phyloP scores from a whole-genome alignment of 2,113 vertebrate species.

The Hypanus sabinus region DNA sequence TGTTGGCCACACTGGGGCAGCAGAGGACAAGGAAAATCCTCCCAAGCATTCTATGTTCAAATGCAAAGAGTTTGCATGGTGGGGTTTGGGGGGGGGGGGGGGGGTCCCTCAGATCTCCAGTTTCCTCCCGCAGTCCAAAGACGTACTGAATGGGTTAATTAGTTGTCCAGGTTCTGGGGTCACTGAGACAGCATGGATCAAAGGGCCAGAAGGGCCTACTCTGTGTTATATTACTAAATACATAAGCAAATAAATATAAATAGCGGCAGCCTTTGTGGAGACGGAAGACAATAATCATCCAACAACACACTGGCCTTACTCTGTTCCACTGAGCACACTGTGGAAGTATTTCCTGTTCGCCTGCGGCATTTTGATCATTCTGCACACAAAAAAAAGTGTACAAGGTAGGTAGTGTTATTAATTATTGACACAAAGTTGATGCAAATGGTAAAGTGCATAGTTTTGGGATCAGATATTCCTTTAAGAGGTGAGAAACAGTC shows the following conservation, averaged over 20 bases:
- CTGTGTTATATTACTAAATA: too few species aligned
- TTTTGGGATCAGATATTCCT: background rate
- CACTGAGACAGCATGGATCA: too few species aligned
- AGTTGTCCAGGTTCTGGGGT: too few species aligned
- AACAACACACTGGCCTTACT: too few species aligned
- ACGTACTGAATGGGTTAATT: too few species aligned
- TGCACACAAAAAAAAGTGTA: background rate
- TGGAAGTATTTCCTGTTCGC: background rate
- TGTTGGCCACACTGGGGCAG: constrained; percentile 13
- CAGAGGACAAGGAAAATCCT: background rate
- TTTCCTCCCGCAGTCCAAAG: too few species aligned
- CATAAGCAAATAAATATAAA: too few species aligned
- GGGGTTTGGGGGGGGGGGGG: too few species aligned
- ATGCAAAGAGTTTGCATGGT: too few species aligned
- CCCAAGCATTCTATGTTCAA: background rate
- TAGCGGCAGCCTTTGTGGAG: background rate
- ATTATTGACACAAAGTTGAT: background rate
- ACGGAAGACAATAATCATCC: background rate
- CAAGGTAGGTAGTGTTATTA: background rate
- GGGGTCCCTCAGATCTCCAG: too few species aligned
- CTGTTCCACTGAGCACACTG: background rate
- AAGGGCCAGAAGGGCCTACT: too few species aligned
- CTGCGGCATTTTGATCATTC: background rate
- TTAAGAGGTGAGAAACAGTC: background rate
- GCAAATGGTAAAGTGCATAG: background rate